Conservation (phyloP, 2,888 invertebrate species). For the Perithous albicinctus region DNA sequence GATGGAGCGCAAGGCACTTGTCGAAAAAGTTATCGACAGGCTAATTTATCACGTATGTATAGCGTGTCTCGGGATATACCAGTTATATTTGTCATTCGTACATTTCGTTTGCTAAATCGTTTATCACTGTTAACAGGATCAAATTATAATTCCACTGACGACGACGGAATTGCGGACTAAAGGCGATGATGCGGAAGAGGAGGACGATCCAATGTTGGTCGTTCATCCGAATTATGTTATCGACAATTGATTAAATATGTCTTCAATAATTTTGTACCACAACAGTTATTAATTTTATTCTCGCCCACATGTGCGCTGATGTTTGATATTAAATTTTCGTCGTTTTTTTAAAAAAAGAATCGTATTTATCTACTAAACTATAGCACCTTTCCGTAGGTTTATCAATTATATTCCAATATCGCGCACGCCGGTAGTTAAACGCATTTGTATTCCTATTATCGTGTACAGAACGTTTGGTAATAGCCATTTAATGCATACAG, state of each 20-base stretch:
- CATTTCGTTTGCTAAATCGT: neutral
- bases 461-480: neutral
- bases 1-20: slow-evolving; percentile 93
- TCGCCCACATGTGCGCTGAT: neutral
- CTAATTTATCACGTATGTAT: slow-evolving; percentile 92
- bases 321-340: slow-evolving; percentile 36
- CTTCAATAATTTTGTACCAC: neutral
- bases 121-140: slow-evolving; percentile 87
- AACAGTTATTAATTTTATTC: slow-evolving; percentile 45
- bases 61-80: neutral
- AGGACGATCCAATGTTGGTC: slow-evolving; percentile 92
- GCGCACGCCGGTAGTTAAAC: neutral
- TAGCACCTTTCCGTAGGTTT: neutral
- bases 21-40: slow-evolving; percentile 97
- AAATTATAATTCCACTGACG: slow-evolving; percentile 92
- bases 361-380: neutral
- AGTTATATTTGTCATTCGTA: slow-evolving; percentile 24
- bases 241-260: slow-evolving; percentile 85
- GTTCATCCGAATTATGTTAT: slow-evolving; percentile 98
- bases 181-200: slow-evolving; percentile 86
- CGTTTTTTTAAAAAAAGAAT: neutral
- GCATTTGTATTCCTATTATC: neutral
- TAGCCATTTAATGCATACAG: neutral
- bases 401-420: neutral
- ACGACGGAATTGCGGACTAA: slow-evolving; percentile 86